Conservation (phyloP, 2,113 vertebrate genomes). For the Misgurnus mizolepis region DNA sequence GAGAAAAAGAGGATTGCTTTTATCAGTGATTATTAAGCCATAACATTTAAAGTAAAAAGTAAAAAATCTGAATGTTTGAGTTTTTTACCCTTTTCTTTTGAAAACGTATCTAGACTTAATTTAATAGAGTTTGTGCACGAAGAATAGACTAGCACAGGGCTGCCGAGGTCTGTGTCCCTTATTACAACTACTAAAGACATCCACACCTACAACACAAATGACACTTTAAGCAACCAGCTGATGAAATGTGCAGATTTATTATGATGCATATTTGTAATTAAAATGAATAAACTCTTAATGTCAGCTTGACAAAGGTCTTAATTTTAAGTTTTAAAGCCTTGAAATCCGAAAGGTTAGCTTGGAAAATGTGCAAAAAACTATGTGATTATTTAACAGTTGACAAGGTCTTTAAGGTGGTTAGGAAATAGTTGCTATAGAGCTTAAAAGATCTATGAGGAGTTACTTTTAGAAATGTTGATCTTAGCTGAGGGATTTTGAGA, state of each 20-base stretch:
- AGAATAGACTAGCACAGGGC: slow-evolving; percentile 51
- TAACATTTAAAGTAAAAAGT: not conserved
- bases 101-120: slow-evolving; percentile 42
- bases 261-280: no score
- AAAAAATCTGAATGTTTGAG: not conserved
- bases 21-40: not conserved
- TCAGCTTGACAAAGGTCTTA: no score
- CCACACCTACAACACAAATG: slow-evolving; percentile 54
- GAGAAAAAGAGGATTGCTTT: slow-evolving; percentile 1
- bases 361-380: no score
- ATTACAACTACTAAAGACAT: slow-evolving; percentile 59
- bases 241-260: not conserved
- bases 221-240: not conserved
- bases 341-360: no score
- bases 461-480: no score
- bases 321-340: no score
- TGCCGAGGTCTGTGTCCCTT: slow-evolving; percentile 53
- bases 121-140: slow-evolving; percentile 48
- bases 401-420: no score
- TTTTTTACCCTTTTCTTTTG: slow-evolving; percentile 63
- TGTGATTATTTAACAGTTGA: no score
- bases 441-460: no score
- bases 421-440: no score
- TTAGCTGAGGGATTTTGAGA: no score
- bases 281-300: no score